phyloP scores from a whole-genome alignment of 2,113 vertebrate genomes.

The Silurus asotus region DNA sequence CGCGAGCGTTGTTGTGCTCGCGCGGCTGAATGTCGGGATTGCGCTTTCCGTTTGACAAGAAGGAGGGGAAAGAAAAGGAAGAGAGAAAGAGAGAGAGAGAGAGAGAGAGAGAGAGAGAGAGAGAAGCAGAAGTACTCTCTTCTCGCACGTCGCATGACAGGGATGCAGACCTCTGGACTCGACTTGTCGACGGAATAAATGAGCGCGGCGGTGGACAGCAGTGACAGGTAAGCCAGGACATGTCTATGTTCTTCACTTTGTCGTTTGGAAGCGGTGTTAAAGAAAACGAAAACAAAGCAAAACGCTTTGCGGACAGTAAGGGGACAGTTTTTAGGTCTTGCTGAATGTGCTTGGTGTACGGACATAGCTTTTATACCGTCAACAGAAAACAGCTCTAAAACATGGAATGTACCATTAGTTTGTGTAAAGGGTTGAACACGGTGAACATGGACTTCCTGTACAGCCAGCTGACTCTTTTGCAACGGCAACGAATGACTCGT shows the following conservation, averaged over 20 bases:
- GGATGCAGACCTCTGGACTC: slow-evolving; percentile 71
- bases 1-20: slow-evolving; percentile 59
- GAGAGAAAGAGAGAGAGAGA: slow-evolving; percentile 42
- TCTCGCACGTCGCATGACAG: slow-evolving; percentile 50
- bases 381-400: neutral
- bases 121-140: slow-evolving; percentile 46
- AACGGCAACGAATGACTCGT: slow-evolving; percentile 13
- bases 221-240: slow-evolving; percentile 63
- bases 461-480: slow-evolving; percentile 27
- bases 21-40: slow-evolving; percentile 72
- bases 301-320: neutral
- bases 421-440: neutral
- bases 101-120: slow-evolving; percentile 56
- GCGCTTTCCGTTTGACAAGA: slow-evolving; percentile 69
- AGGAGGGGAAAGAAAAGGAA: slow-evolving; percentile 59
- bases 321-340: neutral
- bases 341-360: neutral
- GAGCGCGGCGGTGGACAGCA: slow-evolving; percentile 57
- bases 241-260: neutral
- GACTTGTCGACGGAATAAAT: slow-evolving; percentile 65
- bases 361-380: neutral
- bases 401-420: slow-evolving; percentile 1
- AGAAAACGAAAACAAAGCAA: neutral
- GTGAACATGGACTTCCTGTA: slow-evolving; percentile 37
- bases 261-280: neutral